phyloP scores from a whole-genome alignment of 2,113 vertebrate species.

The Calyptommatus sinebrachiatus region DNA sequence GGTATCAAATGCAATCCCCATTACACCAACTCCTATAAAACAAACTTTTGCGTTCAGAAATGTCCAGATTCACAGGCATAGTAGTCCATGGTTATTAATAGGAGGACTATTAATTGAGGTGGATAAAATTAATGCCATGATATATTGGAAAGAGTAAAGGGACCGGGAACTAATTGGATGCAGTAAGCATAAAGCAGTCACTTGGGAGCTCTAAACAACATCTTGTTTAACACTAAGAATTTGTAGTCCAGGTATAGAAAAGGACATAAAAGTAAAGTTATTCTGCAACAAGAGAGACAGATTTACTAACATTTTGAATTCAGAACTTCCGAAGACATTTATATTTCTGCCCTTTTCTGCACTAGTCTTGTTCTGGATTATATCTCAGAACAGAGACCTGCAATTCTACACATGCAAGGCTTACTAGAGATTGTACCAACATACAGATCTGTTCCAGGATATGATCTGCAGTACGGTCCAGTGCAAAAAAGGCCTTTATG shows the following conservation, averaged over 20 bases:
- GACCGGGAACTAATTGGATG: not conserved
- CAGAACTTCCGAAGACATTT: not conserved
- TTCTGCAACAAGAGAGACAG: not conserved
- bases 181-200: not conserved
- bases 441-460: too few species aligned
- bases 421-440: too few species aligned
- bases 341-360: not conserved
- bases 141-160: not conserved
- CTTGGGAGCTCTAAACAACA: not conserved
- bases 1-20: not conserved
- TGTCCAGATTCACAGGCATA: not conserved
- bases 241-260: not conserved
- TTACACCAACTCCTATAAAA: not conserved
- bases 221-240: not conserved
- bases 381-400: too few species aligned
- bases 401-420: too few species aligned
- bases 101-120: not conserved
- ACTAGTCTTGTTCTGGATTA: too few species aligned
- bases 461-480: too few species aligned
- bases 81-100: not conserved
- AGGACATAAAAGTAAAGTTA: not conserved
- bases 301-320: not conserved
- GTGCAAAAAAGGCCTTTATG: too few species aligned
- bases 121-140: not conserved
- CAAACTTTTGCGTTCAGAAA: not conserved